These are phyloP conservation scores for Protonemura montana DNA, from an alignment of 2,888 invertebrate genomes.

Conservation along the genomic window DNA sequence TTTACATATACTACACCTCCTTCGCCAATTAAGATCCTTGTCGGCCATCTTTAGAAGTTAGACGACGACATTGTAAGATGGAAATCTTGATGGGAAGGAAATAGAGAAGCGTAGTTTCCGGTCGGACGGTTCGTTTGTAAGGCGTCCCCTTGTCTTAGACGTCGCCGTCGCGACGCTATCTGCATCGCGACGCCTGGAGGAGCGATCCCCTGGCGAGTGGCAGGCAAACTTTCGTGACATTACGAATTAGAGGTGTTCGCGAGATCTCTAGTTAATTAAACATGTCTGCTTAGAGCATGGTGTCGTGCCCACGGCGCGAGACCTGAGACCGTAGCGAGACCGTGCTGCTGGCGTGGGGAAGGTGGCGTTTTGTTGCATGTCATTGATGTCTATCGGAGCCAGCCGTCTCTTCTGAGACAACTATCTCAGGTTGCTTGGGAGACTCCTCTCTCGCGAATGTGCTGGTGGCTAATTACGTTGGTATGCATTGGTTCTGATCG, in stretches of 20 bases:
- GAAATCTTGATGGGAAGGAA: not conserved
- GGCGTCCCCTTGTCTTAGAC: not conserved
- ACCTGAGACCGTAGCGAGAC: not conserved
- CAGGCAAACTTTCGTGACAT: conserved; percentile 45
- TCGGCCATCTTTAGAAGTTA: conserved; percentile 12
- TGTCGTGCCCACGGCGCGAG: not conserved
- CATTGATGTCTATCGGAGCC: not conserved
- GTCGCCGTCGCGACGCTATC: conserved; percentile 18
- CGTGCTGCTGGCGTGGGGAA: not conserved
- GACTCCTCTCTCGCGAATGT: not conserved
- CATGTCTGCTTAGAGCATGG: not conserved
- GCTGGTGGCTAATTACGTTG: not conserved
- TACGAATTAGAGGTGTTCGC: conserved; percentile 49
- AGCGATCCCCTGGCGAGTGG: not conserved
- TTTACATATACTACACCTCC: not conserved
- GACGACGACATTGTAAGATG: not conserved
- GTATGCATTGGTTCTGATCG: not conserved
- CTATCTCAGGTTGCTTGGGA: not conserved
- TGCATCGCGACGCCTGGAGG: not conserved
- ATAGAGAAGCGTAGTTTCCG: conserved; percentile 21
- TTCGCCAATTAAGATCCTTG: not conserved
- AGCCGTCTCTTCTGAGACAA: not conserved
- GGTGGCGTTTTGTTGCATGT: not conserved
- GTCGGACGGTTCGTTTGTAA: conserved; percentile 12
- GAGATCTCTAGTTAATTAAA: not conserved